Conservation (phyloP, 2,888 invertebrate genomes). For the Seira ritae region DNA sequence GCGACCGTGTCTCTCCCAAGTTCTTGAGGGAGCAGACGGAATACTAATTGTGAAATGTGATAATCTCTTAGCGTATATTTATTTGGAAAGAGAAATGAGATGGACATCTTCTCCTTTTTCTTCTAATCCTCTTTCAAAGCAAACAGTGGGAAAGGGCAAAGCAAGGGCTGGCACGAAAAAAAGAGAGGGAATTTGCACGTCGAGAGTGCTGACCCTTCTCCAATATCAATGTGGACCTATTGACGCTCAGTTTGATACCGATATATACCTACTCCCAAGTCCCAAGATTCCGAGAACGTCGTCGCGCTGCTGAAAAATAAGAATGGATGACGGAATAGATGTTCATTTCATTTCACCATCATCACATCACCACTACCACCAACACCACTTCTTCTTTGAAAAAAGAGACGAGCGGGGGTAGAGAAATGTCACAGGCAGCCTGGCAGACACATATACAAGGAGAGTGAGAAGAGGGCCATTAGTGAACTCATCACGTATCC, state of each 20-base stretch:
- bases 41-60: constrained; percentile 61
- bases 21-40: constrained; percentile 34
- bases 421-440: too few species aligned
- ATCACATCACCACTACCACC: too few species aligned
- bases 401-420: too few species aligned
- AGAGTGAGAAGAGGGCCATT: constrained; percentile 38
- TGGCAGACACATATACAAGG: not conserved
- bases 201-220: too few species aligned
- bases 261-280: not conserved
- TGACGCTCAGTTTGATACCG: not conserved
- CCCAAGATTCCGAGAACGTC: not conserved
- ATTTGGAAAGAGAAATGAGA: constrained; percentile 30
- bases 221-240: not conserved
- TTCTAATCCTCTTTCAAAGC: constrained; percentile 12
- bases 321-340: constrained; percentile 1
- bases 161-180: not conserved
- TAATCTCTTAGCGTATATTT: constrained; percentile 37
- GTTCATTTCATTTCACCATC: not conserved
- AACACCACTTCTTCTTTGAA: too few species aligned
- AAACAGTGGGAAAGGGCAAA: not conserved
- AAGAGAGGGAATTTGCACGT: not conserved
- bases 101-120: constrained; percentile 17
- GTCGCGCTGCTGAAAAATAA: not conserved
- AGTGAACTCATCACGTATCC: constrained; percentile 51
- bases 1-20: too few species aligned